Conservation (phyloP, 1,140 invertebrate species). For the Drosophila paulistorum region DNA sequence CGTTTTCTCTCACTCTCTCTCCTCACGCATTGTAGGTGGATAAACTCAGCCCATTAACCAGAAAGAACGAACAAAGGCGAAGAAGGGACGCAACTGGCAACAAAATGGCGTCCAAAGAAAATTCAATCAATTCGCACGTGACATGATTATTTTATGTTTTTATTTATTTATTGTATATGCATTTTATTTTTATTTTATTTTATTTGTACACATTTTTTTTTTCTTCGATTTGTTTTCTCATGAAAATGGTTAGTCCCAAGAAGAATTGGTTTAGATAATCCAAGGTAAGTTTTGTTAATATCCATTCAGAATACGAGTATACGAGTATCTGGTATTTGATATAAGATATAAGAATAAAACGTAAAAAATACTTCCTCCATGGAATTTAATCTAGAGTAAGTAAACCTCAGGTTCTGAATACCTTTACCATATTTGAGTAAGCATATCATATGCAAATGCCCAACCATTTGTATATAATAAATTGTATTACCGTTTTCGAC, state of each 20-base stretch:
- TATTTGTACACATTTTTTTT: constrained; percentile 20
- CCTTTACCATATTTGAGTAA: constrained; percentile 11
- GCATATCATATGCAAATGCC: constrained; percentile 3
- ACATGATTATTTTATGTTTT: constrained; percentile 78
- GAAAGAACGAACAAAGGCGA: constrained; percentile 15
- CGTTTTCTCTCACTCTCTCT: neutral
- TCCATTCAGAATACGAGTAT: too few species aligned
- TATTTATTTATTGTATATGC: constrained; percentile 70
- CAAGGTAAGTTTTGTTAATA: neutral
- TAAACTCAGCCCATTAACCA: neutral
- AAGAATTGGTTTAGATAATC: constrained; percentile 1
- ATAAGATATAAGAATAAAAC: too few species aligned
- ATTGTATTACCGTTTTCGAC: constrained; percentile 1
- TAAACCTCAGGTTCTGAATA: neutral
- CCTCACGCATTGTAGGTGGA: neutral
- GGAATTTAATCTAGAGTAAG: too few species aligned
- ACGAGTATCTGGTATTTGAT: too few species aligned
- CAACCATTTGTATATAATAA: neutral
- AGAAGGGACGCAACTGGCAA: constrained; percentile 31
- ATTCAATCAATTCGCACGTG: constrained; percentile 79
- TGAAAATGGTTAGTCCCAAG: constrained; percentile 1
- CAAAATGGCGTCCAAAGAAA: constrained; percentile 62
- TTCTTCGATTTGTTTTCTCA: neutral
- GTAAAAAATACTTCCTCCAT: too few species aligned
- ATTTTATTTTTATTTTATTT: constrained; percentile 60